Conservation (phyloP, 2,113 vertebrate species). For the Philantomba maxwellii region DNA sequence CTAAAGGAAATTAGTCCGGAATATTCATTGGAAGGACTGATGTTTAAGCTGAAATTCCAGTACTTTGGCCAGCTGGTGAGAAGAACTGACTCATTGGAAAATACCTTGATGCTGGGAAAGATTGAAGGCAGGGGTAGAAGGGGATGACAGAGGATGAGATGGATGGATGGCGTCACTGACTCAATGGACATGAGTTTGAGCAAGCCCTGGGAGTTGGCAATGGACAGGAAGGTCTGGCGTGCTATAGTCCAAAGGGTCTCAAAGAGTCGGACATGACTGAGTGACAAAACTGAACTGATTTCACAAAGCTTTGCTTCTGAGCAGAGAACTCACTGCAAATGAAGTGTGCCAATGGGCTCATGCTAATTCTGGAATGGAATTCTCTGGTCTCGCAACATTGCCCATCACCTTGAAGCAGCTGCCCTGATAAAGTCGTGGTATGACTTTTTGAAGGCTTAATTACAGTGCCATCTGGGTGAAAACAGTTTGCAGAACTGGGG, state of each 20-base stretch:
- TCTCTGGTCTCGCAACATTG: neutral
- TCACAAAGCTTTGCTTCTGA: neutral
- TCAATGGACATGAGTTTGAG: neutral
- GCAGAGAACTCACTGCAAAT: neutral
- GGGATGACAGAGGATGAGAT: neutral
- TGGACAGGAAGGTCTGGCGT: neutral
- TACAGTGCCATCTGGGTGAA: neutral
- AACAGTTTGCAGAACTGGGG: neutral
- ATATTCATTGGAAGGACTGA: neutral
- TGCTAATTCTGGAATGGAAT: neutral
- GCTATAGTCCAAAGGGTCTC: neutral
- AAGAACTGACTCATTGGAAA: neutral
- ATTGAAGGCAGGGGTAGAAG: neutral
- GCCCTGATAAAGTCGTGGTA: neutral
- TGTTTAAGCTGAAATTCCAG: neutral
- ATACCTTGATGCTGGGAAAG: neutral
- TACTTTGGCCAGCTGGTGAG: neutral
- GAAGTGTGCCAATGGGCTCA: neutral
- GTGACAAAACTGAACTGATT: neutral
- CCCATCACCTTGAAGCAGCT: neutral
- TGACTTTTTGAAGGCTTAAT: neutral
- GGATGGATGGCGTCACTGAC: neutral
- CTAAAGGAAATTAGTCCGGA: neutral
- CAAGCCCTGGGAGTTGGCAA: neutral
- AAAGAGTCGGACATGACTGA: neutral